These are phyloP conservation scores for Syngnathus scovelli DNA, from an alignment of 2,113 vertebrate genomes.

Conservation along the genomic window DNA sequence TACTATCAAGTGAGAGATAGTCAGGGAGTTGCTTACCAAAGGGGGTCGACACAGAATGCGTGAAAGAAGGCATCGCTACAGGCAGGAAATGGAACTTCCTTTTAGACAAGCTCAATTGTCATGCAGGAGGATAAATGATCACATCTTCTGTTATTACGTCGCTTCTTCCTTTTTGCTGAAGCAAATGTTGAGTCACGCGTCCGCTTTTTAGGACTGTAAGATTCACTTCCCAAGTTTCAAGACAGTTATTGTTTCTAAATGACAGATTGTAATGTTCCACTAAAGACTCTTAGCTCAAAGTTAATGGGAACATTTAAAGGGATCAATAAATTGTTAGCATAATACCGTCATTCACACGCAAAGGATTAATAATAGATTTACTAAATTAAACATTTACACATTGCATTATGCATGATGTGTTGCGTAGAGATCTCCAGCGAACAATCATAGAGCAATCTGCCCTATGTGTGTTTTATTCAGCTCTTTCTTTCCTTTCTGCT, in stretches of 20 bases:
- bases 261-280: background rate
- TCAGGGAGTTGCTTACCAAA: background rate
- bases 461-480: background rate
- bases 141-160: background rate
- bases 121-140: background rate
- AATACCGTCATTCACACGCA: background rate
- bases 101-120: background rate
- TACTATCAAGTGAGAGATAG: background rate
- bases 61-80: background rate
- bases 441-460: no score
- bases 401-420: background rate
- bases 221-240: no score
- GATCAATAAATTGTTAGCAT: background rate
- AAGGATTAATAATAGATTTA: background rate
- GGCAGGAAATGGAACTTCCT: background rate
- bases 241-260: background rate
- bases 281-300: background rate
- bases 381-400: background rate
- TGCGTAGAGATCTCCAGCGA: background rate
- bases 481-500: slow-evolving; percentile 11
- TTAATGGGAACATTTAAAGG: background rate
- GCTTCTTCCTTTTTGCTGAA: background rate
- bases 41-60: background rate
- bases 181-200: background rate
- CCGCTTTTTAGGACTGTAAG: background rate